Evolutionary conservation across 2,797 vertebrate genomes (phyloP), one percentile per base, ranked within the genome.

Genomic region (Morelia viridis): DNA sequence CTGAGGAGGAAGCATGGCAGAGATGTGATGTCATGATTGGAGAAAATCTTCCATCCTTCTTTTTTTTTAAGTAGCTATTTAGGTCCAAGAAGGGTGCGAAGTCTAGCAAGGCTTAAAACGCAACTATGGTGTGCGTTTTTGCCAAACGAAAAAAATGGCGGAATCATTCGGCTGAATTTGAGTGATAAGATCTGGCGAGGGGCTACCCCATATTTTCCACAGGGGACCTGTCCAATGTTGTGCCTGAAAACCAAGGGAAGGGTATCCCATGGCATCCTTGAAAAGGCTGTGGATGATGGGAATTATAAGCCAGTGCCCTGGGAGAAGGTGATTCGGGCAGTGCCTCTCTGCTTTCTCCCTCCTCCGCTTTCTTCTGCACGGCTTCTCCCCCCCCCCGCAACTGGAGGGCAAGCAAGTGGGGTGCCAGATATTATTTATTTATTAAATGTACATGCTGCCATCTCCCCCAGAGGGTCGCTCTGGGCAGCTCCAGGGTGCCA

Each of bases 71-170:
- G n/a, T 28, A 65, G 28, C 28, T 4, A 4, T n/a, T 5, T 4
- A 13, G 13, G 64, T 1, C 1, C 4, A 12, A 31, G n/a, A n/a
- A 68, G 12, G n/a, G n/a, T 1, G n/a, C 0, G 28, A 6, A 5
- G 5, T 15, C 65, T 15, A 68, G 41, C 41, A 41, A 41, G 41
- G 41, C 41, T 41, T 41, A 41, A 41, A 41, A 41, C 41, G 41
- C 41, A 41, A 31, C 2, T 68, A 68, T 5, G 12, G 61, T 10
- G 61, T 26, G 24, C 9, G 8, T 26, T 62, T 62, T 62, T 62
- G 24, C 24, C 26, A 7, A 26, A 26, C 8, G 10, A 62, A 8
- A 9, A 3, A 24, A 24, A 12, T 1, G 64, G 12, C 64, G 2
- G 64, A 68, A 31, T 31, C 12, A 15, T 11, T 68, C 64, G 2